A percentile compares a stretch with the other conserved stretches of the same genome.
Conservation (phyloP, 2,797 vertebrate genomes). For the Euthynnus affinis region DNA sequence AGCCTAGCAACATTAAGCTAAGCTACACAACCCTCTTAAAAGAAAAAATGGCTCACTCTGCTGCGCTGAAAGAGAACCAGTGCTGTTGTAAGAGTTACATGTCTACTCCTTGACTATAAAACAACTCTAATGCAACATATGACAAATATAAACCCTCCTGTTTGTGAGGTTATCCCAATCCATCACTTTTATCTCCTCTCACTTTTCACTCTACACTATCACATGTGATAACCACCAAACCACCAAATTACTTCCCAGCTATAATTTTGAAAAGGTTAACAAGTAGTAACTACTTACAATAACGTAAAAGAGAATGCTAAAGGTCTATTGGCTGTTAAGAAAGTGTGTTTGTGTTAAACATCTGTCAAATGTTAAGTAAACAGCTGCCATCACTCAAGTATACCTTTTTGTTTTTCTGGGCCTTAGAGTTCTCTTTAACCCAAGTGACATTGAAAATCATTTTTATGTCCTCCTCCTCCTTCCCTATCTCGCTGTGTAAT, state of each 20-base stretch:
- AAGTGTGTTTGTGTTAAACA: constrained; percentile 34
- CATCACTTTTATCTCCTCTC: not conserved
- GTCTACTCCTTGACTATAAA: not conserved
- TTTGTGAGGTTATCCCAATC: not conserved
- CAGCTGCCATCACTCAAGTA: constrained; percentile 26
- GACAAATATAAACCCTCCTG: not conserved
- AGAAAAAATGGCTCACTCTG: not conserved
- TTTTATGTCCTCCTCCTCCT: not conserved
- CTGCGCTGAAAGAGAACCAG: not conserved
- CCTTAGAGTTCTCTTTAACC: not conserved
- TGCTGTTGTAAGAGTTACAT: not conserved
- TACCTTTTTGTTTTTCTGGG: not conserved
- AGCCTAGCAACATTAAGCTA: not conserved
- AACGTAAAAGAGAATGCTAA: not conserved
- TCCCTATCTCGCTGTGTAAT: constrained; percentile 13
- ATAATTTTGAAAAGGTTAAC: constrained; percentile 12
- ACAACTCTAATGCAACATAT: not conserved
- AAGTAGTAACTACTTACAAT: not conserved
- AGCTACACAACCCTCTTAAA: constrained; percentile 4
- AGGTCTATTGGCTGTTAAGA: not conserved
- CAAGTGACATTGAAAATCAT: constrained; percentile 24
- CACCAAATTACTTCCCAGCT: constrained; percentile 18
- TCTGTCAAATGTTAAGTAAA: constrained; percentile 44
- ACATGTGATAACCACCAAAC: not conserved
- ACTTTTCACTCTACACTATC: not conserved